A percentile compares a stretch with the other conserved stretches of the same genome.
Conservation (phyloP, 1,140 invertebrate species). For the Antheraea pernyi region DNA sequence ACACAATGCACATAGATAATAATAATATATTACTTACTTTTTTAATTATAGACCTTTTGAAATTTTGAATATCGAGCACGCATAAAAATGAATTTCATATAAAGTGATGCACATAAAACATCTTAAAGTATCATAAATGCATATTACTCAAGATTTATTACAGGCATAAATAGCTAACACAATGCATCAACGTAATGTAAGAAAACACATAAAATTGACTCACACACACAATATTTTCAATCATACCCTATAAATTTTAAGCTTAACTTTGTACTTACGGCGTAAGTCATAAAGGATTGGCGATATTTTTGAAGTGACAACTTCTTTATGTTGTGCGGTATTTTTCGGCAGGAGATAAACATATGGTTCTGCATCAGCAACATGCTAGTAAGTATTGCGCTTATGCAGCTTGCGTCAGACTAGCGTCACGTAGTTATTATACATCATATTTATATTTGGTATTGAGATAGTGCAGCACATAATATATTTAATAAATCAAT, state of each 20-base stretch:
- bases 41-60: background rate
- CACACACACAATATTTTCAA: constrained; percentile 53
- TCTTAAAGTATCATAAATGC: background rate
- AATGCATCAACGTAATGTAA: constrained; percentile 43
- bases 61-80: background rate
- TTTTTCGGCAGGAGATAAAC: too few species aligned
- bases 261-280: constrained; percentile 33
- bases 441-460: too few species aligned
- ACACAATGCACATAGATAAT: too few species aligned
- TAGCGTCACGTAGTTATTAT: too few species aligned
- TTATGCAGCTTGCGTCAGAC: too few species aligned
- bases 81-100: background rate
- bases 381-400: too few species aligned
- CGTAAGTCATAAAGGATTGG: constrained; percentile 19
- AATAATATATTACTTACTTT: too few species aligned
- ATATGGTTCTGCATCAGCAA: too few species aligned
- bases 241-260: constrained; percentile 52
- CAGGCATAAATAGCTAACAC: constrained; percentile 42
- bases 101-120: background rate
- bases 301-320: background rate
- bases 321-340: too few species aligned
- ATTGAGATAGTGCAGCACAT: too few species aligned
- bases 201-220: constrained; percentile 54
- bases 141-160: constrained; percentile 32
- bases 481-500: too few species aligned